Conservation (phyloP, 2,888 invertebrate species). For the Laspeyria flexula region DNA sequence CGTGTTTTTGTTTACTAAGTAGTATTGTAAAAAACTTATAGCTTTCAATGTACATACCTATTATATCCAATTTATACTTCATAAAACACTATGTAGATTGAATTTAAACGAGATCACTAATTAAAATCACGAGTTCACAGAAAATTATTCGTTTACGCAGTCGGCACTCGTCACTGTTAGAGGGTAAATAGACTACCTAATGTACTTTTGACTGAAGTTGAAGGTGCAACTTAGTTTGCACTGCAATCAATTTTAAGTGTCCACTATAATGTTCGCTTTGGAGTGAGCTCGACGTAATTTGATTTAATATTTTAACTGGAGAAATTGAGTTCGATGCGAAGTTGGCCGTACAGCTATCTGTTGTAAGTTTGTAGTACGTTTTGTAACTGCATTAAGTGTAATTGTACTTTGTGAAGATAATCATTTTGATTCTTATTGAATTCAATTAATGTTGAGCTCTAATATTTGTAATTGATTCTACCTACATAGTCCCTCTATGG, state of each 20-base stretch:
- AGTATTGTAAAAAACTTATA: no score
- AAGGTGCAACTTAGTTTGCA: slow-evolving; percentile 45
- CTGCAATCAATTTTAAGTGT: slow-evolving; percentile 54
- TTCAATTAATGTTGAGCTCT: no score
- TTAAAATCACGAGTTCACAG: no score
- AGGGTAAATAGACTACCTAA: slow-evolving; percentile 32
- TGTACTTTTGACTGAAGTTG: slow-evolving; percentile 22
- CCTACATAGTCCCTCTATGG: no score
- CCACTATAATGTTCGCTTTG: slow-evolving; percentile 27
- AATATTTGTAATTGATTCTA: no score
- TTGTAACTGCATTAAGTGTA: background rate
- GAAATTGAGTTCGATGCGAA: slow-evolving; percentile 34
- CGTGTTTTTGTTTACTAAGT: background rate
- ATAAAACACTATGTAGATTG: no score
- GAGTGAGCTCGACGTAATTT: slow-evolving; percentile 37
- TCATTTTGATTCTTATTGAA: background rate
- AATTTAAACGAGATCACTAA: no score
- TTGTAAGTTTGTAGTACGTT: background rate
- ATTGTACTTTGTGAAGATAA: background rate
- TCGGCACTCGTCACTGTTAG: slow-evolving; percentile 15
- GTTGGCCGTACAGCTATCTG: slow-evolving; percentile 4
- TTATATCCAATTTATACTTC: no score
- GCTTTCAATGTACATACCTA: no score
- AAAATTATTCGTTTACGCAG: no score
- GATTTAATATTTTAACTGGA: slow-evolving; percentile 49